phyloP scores from a whole-genome alignment of 2,888 invertebrate species.

The Ferdinandea cuprea region DNA sequence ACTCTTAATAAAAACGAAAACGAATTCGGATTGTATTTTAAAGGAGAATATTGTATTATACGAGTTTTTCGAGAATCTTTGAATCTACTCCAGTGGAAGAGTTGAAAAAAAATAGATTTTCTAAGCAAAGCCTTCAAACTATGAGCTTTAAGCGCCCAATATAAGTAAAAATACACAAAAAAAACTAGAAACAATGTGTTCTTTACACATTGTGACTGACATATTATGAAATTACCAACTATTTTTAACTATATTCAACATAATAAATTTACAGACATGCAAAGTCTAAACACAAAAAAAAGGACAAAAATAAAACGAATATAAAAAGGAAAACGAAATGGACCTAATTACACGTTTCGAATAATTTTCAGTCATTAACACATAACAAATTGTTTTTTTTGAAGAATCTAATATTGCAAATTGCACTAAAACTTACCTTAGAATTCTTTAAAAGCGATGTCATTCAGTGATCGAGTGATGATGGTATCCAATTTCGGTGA shows the following conservation, averaged over 20 bases:
- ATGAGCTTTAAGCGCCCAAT: too few relatives aligned
- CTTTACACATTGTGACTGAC: too few relatives aligned
- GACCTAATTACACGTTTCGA: slow-evolving; percentile 51
- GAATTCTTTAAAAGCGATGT: slow-evolving; percentile 70
- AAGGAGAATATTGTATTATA: too few relatives aligned
- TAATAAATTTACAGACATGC: slow-evolving; percentile 7
- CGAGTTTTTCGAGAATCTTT: too few relatives aligned
- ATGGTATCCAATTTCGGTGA: slow-evolving; percentile 68
- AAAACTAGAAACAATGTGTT: too few relatives aligned
- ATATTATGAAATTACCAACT: too few relatives aligned
- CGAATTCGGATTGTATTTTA: too few relatives aligned
- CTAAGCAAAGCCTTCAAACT: too few relatives aligned
- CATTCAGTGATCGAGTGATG: slow-evolving; percentile 65
- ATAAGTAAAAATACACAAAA: too few relatives aligned
- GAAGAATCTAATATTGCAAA: not conserved
- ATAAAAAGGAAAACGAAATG: slow-evolving; percentile 61
- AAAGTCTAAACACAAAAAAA: slow-evolving; percentile 5
- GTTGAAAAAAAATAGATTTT: too few relatives aligned
- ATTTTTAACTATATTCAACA: not conserved
- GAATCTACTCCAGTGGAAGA: too few relatives aligned
- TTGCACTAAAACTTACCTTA: slow-evolving; percentile 54
- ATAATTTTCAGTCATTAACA: slow-evolving; percentile 51
- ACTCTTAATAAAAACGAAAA: too few relatives aligned
- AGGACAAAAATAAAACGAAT: slow-evolving; percentile 2
- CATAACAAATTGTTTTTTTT: slow-evolving; percentile 31